These are phyloP conservation scores for Apodemia duryi DNA, from an alignment of 2,888 invertebrate genomes.

Conservation along the genomic window DNA sequence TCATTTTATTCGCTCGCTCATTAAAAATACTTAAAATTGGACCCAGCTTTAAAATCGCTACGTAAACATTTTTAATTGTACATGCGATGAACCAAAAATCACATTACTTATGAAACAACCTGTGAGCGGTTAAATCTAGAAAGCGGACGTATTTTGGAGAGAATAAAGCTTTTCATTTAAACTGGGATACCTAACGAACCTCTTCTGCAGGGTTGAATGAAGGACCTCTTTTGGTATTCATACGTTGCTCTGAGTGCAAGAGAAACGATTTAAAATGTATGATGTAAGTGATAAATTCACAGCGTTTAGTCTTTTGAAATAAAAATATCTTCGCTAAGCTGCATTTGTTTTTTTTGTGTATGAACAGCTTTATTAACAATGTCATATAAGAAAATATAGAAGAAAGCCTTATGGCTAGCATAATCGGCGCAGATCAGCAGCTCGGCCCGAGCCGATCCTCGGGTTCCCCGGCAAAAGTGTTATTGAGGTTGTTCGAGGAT, in stretches of 20 bases:
- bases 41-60: no score
- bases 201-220: conserved; percentile 58
- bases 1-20: no score
- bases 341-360: no score
- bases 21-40: no score
- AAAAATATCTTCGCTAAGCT: neutral
- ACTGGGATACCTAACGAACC: conserved; percentile 53
- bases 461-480: no score
- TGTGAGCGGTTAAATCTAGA: neutral
- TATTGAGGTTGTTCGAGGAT: no score
- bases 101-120: conserved; percentile 1
- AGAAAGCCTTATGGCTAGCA: no score
- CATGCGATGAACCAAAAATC: neutral
- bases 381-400: no score
- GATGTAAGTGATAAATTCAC: conserved; percentile 3
- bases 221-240: conserved; percentile 64
- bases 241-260: conserved; percentile 41
- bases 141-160: conserved; percentile 13
- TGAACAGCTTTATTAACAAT: no score
- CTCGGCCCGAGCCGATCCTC: no score
- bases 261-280: conserved; percentile 6
- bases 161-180: conserved; percentile 25
- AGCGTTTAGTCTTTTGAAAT: neutral
- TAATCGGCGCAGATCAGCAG: no score
- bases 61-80: neutral